Conservation (phyloP, 2,113 vertebrate species). For the Microtus richardsoni region DNA sequence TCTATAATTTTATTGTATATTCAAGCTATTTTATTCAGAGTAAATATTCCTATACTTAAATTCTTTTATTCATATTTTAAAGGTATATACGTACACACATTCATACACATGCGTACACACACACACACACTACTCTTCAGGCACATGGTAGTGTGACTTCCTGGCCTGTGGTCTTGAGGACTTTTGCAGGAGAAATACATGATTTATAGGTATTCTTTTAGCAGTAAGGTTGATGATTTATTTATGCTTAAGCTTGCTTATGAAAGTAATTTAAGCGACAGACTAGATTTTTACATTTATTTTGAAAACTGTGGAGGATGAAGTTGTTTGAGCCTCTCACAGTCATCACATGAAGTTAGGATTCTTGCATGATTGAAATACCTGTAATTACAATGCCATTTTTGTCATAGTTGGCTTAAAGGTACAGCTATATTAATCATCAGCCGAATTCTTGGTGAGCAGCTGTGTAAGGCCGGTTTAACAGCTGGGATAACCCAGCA, state of each 20-base stretch:
- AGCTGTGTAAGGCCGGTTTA: constrained; percentile 85
- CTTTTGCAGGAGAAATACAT: constrained; percentile 50
- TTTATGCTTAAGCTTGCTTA: constrained; percentile 46
- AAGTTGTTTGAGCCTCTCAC: constrained; percentile 65
- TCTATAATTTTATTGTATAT: background rate
- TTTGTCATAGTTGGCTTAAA: constrained; percentile 85
- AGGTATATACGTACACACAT: background rate
- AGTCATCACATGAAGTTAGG: constrained; percentile 68
- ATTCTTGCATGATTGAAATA: constrained; percentile 83
- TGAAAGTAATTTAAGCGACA: constrained; percentile 54
- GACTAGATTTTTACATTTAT: constrained; percentile 26
- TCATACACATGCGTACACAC: accelerated
- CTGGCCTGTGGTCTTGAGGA: background rate
- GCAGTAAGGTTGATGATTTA: background rate
- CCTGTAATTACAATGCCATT: constrained; percentile 84
- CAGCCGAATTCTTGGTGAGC: constrained; percentile 85
- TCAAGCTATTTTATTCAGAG: constrained; percentile 40
- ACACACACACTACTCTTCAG: background rate
- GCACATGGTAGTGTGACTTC: background rate
- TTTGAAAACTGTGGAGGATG: constrained; percentile 62
- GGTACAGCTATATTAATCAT: constrained; percentile 84
- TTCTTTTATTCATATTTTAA: background rate
- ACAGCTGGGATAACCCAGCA: constrained; percentile 85
- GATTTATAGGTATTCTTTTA: constrained; percentile 48
- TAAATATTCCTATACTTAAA: constrained; percentile 51